A percentile compares a stretch with the other conserved stretches of the same genome.
Evolutionary conservation across 2,797 vertebrate genomes (phyloP).

Genomic region (Eulemur mongoz): DNA sequence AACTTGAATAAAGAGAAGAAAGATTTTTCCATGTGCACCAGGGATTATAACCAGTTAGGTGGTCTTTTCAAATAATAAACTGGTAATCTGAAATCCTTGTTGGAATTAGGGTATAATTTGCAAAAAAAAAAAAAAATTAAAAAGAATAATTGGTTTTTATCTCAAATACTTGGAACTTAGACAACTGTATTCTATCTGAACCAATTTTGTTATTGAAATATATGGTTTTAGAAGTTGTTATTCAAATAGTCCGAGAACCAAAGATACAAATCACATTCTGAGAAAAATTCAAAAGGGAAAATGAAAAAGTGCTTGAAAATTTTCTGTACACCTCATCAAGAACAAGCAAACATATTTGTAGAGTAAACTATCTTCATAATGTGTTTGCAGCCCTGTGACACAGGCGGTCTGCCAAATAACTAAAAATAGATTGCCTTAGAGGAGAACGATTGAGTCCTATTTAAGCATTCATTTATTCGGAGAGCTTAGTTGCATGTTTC

Average conservation of each 20-base stretch:
- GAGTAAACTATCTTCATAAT: slow-evolving; percentile 60
- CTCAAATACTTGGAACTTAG: slow-evolving; percentile 30
- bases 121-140: neutral
- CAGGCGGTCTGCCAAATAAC: slow-evolving; percentile 48
- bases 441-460: slow-evolving; percentile 30
- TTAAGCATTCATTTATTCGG: slow-evolving; percentile 66
- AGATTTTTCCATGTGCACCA: neutral
- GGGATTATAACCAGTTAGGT: neutral
- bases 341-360: slow-evolving; percentile 61
- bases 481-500: slow-evolving; percentile 64
- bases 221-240: slow-evolving; percentile 1
- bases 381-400: slow-evolving; percentile 55
- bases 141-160: slow-evolving; percentile 19
- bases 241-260: slow-evolving; percentile 23
- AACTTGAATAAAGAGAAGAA: slow-evolving; percentile 15
- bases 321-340: slow-evolving; percentile 63
- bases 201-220: slow-evolving; percentile 36
- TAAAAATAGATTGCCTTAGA: slow-evolving; percentile 71
- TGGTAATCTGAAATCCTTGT: neutral
- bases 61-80: neutral
- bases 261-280: slow-evolving; percentile 53
- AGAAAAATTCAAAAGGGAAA: slow-evolving; percentile 43
- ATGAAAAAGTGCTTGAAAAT: slow-evolving; percentile 50
- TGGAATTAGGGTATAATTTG: slow-evolving; percentile 7
- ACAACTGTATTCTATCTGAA: slow-evolving; percentile 8